Percentiles rank a stretch among this genome's conserved stretches.
phyloP scores from a whole-genome alignment of 1,140 invertebrate species.

The Orchesella cincta region DNA sequence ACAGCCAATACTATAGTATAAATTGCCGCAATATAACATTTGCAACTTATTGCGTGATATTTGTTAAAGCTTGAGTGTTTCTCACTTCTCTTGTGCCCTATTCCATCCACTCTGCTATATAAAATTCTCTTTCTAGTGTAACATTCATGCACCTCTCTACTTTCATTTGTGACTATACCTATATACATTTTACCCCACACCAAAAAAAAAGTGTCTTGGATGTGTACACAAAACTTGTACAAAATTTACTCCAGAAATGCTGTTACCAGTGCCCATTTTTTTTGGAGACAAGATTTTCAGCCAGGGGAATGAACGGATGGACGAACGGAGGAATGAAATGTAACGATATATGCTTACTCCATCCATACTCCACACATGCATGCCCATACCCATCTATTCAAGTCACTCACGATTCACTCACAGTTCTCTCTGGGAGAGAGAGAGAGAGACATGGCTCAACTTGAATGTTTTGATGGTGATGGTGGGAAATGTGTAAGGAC shows the following conservation, averaged over 20 bases:
- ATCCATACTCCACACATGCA: background rate
- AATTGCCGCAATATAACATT: conserved; percentile 27
- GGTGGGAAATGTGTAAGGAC: conserved; percentile 27
- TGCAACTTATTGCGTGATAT: conserved; percentile 23
- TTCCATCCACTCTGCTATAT: background rate
- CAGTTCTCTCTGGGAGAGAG: background rate
- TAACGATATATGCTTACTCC: background rate
- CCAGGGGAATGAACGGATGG: background rate
- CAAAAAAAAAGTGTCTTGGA: background rate
- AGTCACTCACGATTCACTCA: background rate
- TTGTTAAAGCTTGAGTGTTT: background rate
- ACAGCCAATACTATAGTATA: conserved; percentile 16
- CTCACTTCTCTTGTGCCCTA: background rate
- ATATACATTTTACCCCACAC: too few relatives aligned
- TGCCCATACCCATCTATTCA: background rate
- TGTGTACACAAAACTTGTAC: too few relatives aligned
- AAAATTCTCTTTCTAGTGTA: background rate
- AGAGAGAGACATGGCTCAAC: conserved; percentile 12
- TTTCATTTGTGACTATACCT: background rate
- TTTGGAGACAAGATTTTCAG: background rate
- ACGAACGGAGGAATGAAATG: background rate
- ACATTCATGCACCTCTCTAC: background rate
- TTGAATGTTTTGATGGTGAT: conserved; percentile 29
- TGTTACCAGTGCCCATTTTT: background rate
- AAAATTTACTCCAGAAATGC: background rate